Percentiles rank a stretch among this genome's conserved stretches.
phyloP scores from a whole-genome alignment of 2,888 invertebrate species.

The Megalurothrips usitatus region DNA sequence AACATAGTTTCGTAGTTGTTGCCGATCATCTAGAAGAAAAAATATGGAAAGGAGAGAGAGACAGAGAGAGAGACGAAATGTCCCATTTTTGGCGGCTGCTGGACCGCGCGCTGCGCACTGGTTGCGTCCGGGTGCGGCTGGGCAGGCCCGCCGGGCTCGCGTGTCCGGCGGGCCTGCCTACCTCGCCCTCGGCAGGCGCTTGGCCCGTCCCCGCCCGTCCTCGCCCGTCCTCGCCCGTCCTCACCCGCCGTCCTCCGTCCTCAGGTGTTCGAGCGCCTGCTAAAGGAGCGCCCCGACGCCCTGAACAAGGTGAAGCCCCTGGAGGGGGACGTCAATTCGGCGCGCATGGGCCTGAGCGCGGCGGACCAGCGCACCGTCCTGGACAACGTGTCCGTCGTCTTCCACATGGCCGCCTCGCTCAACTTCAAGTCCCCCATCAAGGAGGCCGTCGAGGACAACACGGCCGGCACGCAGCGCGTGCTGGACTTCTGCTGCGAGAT shows the following conservation, averaged over 20 bases:
- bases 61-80: no score
- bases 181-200: no score
- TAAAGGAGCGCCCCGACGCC: slow-evolving; percentile 62
- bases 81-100: no score
- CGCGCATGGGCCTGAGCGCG: slow-evolving; percentile 61
- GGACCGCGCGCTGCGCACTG: no score
- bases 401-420: slow-evolving; percentile 89
- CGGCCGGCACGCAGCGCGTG: slow-evolving; percentile 74
- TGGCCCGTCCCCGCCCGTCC: no score
- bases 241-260: slow-evolving; percentile 19
- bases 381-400: slow-evolving; percentile 74
- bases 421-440: slow-evolving; percentile 83
- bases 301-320: slow-evolving; percentile 72
- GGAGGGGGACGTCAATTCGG: slow-evolving; percentile 65
- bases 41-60: no score
- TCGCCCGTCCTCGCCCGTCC: neutral
- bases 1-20: no score
- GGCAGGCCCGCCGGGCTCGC: no score
- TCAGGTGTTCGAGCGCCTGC: slow-evolving; percentile 68
- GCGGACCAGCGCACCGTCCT: slow-evolving; percentile 56
- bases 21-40: no score
- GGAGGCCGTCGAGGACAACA: slow-evolving; percentile 86
- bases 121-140: no score
- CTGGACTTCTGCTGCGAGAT: slow-evolving; percentile 73
- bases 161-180: no score